Evolutionary conservation across 2,888 invertebrate species (phyloP).

Genomic region (Tiliacea aurago): DNA sequence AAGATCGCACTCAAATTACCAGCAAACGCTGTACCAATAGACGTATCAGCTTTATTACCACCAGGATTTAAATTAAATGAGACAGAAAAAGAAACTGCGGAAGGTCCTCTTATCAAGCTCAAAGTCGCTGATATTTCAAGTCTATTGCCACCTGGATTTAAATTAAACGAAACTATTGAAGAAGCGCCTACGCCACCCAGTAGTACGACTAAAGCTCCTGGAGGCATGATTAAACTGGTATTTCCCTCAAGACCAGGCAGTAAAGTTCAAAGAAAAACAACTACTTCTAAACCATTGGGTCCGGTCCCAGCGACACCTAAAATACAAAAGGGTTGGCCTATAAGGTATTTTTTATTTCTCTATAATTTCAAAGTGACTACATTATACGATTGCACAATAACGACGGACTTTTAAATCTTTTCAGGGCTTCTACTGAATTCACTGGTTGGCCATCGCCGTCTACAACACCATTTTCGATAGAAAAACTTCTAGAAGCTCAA

Average conservation of each 20-base stretch:
- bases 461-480: slow-evolving; percentile 96
- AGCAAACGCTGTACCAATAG: slow-evolving; percentile 77
- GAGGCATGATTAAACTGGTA: slow-evolving; percentile 92
- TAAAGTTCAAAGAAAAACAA: slow-evolving; percentile 91
- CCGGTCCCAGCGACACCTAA: slow-evolving; percentile 90
- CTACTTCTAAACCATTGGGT: slow-evolving; percentile 90
- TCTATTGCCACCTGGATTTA: slow-evolving; percentile 92
- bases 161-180: slow-evolving; percentile 79
- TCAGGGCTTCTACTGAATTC: slow-evolving; percentile 96
- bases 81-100: slow-evolving; percentile 69
- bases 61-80: slow-evolving; percentile 89
- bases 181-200: slow-evolving; percentile 62
- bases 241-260: slow-evolving; percentile 95
- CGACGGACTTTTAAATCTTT: slow-evolving; percentile 55
- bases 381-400: not conserved
- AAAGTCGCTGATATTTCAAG: slow-evolving; percentile 90
- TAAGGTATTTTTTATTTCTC: slow-evolving; percentile 88
- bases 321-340: slow-evolving; percentile 96
- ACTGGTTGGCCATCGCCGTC: slow-evolving; percentile 97
- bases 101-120: slow-evolving; percentile 72
- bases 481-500: slow-evolving; percentile 93
- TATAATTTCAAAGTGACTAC: not conserved
- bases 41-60: slow-evolving; percentile 92
- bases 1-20: slow-evolving; percentile 74
- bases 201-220: slow-evolving; percentile 83